Percentiles rank a stretch among this genome's conserved stretches.
phyloP scores from a whole-genome alignment of 2,113 vertebrate species.

The Drymodes brunneopygia region DNA sequence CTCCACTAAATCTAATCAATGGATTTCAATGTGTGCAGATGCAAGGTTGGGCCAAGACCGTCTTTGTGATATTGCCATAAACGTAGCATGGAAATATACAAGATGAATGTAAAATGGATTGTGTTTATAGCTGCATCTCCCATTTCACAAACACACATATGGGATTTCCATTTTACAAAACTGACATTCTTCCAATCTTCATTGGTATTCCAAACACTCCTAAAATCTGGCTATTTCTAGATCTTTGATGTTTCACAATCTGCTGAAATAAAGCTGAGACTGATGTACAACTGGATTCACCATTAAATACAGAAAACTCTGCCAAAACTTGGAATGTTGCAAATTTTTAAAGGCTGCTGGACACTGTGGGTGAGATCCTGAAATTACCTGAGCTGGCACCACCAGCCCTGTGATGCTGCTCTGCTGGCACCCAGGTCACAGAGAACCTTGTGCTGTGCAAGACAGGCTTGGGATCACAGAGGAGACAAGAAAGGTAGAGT shows the following conservation, averaged over 20 bases:
- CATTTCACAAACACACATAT: not conserved
- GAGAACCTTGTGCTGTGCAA: not conserved
- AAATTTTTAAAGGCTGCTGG: not conserved
- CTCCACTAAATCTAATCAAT: not conserved
- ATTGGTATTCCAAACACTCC: not conserved
- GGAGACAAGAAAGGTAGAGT: not conserved
- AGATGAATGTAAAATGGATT: not conserved
- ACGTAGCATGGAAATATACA: not conserved
- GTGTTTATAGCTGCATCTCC: not conserved
- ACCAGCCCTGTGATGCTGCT: not conserved
- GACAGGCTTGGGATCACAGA: fast-evolving
- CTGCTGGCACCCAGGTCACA: not conserved
- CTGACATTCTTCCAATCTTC: not conserved
- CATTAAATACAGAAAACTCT: not conserved
- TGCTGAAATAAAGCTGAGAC: not conserved
- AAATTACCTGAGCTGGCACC: not conserved
- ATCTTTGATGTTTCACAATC: not conserved
- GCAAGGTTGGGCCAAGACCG: not conserved
- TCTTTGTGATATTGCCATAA: not conserved
- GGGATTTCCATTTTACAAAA: not conserved
- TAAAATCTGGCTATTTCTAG: not conserved
- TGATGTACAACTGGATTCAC: not conserved
- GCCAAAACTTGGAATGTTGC: not conserved
- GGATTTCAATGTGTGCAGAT: not conserved
- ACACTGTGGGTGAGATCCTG: not conserved